A percentile compares a stretch with the other conserved stretches of the same genome.
These are phyloP conservation scores for Drosophila seguyi DNA, from an alignment of 1,140 invertebrate genomes.

Conservation along the genomic window DNA sequence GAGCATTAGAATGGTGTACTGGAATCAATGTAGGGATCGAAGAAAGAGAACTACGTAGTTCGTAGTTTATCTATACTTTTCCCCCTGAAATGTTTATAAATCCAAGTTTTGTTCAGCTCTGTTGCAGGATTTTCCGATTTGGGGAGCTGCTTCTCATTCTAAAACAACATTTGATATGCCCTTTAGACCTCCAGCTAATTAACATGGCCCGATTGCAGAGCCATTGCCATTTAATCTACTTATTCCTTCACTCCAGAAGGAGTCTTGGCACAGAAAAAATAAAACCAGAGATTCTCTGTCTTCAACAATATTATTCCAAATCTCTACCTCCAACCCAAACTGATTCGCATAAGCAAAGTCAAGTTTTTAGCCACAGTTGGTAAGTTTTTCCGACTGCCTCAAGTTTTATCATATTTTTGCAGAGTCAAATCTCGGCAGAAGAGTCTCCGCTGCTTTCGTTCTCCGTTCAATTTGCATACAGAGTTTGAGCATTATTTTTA, in stretches of 20 bases:
- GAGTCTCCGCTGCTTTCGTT: slow-evolving; percentile 50
- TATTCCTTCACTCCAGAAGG: not conserved
- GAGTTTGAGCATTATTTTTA: slow-evolving; percentile 82
- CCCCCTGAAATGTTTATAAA: not conserved
- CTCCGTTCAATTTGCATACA: slow-evolving; percentile 80
- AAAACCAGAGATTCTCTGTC: slow-evolving; percentile 46
- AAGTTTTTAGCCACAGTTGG: slow-evolving; percentile 62
- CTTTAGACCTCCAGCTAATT: slow-evolving; percentile 64
- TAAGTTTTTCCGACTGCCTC: slow-evolving; percentile 66
- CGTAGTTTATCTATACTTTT: not conserved
- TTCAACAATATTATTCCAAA: slow-evolving; percentile 74
- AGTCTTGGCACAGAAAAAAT: slow-evolving; percentile 18
- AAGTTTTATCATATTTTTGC: slow-evolving; percentile 82
- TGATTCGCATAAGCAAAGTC: slow-evolving; percentile 35
- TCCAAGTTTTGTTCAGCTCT: not conserved
- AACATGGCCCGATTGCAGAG: slow-evolving; percentile 49
- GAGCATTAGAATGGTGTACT: not conserved
- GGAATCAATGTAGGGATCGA: not conserved
- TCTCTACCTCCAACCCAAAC: not conserved
- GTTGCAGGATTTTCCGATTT: not conserved
- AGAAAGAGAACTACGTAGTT: no score
- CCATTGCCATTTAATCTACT: slow-evolving; percentile 32
- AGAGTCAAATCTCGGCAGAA: slow-evolving; percentile 65
- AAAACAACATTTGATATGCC: slow-evolving; percentile 48
- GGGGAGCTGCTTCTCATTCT: slow-evolving; percentile 2